These are phyloP conservation scores for Caenorhabditis sp. DNA, from an alignment of 2,888 invertebrate genomes.

Conservation along the genomic window DNA sequence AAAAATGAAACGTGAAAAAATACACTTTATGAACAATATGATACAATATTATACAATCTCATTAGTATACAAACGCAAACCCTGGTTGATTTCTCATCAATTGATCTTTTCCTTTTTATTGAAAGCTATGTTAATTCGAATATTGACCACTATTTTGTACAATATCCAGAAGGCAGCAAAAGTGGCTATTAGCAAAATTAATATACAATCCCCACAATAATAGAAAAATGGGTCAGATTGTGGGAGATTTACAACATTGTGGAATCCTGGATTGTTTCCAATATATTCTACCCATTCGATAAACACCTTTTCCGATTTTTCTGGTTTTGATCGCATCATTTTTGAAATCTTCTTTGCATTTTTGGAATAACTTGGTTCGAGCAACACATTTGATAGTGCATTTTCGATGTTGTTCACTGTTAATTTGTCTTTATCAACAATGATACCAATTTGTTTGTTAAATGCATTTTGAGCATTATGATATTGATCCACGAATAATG, in stretches of 20 bases:
- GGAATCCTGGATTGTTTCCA: slow-evolving; percentile 36
- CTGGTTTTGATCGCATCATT: slow-evolving; percentile 39
- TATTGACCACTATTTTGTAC: no score
- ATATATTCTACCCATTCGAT: slow-evolving; percentile 43
- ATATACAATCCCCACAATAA: slow-evolving; percentile 18
- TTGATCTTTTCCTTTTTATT: no score
- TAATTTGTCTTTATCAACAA: slow-evolving; percentile 19
- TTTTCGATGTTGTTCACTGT: slow-evolving; percentile 18
- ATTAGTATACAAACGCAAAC: no score
- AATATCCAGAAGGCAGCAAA: no score
- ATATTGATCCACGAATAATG: slow-evolving; percentile 54
- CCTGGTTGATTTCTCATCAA: no score
- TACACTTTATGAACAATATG: no score
- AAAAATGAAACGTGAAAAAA: no score
- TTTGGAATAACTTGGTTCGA: slow-evolving; percentile 23
- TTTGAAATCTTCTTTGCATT: slow-evolving; percentile 33
- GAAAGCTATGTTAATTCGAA: no score
- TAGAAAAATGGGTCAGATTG: slow-evolving; percentile 19
- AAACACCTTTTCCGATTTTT: slow-evolving; percentile 26
- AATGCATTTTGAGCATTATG: slow-evolving; percentile 32
- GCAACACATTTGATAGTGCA: slow-evolving; percentile 19
- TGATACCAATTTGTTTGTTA: slow-evolving; percentile 21
- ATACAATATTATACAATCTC: no score
- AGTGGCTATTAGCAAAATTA: no score
- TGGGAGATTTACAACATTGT: slow-evolving; percentile 12